Evolutionary conservation across 2,113 vertebrate genomes (phyloP).

Genomic region (Apteryx owenii): DNA sequence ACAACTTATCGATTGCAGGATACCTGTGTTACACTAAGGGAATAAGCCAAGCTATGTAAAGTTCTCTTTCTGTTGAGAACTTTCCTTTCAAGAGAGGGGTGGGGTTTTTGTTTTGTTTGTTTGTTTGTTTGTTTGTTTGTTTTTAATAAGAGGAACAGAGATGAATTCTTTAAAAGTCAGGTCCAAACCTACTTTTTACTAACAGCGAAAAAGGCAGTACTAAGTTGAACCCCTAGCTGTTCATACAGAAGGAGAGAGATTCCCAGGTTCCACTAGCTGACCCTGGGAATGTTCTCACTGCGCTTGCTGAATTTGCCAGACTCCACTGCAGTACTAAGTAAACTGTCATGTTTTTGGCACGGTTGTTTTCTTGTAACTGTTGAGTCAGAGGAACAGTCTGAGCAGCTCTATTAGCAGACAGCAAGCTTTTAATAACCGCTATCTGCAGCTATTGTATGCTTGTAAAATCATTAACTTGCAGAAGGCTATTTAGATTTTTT

Average conservation of each 20-base stretch:
- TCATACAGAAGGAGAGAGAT: background rate
- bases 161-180: background rate
- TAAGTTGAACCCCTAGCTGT: background rate
- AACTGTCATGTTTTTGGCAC: background rate
- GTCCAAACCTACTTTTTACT: background rate
- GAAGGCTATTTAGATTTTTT: background rate
- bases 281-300: rapidly evolving
- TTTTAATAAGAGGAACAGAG: background rate
- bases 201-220: background rate
- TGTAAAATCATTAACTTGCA: background rate
- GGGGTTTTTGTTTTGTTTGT: background rate
- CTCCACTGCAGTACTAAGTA: background rate
- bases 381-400: background rate
- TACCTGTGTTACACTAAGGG: background rate
- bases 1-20: background rate
- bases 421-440: background rate
- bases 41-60: background rate
- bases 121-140: background rate
- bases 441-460: background rate
- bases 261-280: rapidly evolving
- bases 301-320: background rate
- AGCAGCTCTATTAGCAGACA: background rate
- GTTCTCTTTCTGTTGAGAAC: background rate
- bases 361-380: background rate
- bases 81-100: background rate